phyloP scores from a whole-genome alignment of 2,888 invertebrate species.

The Eupelmus urozonus region DNA sequence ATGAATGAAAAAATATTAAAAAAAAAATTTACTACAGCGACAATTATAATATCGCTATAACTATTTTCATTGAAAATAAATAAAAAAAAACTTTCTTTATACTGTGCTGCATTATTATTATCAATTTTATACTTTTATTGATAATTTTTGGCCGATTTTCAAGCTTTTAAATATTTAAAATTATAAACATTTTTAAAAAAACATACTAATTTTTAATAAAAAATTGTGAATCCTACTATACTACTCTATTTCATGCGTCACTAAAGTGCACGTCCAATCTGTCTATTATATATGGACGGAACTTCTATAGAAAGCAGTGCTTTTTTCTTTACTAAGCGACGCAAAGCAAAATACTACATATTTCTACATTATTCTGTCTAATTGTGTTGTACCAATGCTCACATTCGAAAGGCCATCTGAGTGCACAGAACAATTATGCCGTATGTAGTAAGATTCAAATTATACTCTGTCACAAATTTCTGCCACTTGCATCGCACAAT shows the following conservation, averaged over 20 bases:
- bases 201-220: conserved; percentile 15
- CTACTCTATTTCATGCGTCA: conserved; percentile 47
- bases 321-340: conserved; percentile 33
- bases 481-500: conserved; percentile 67
- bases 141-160: not conserved
- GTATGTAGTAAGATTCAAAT: conserved; percentile 67
- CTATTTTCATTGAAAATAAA: no score
- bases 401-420: conserved; percentile 74
- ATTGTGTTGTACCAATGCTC: conserved; percentile 73
- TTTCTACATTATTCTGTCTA: conserved; percentile 66
- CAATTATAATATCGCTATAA: no score
- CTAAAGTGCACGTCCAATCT: conserved; percentile 34
- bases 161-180: not conserved
- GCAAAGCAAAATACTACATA: conserved; percentile 58
- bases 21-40: no score
- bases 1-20: no score
- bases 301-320: conserved; percentile 35
- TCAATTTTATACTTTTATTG: not conserved
- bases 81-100: no score
- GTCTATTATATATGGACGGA: conserved; percentile 23
- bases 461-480: conserved; percentile 59
- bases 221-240: conserved; percentile 12
- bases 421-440: conserved; percentile 72
- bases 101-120: not conserved
- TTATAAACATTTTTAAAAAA: conserved; percentile 1